Evolutionary conservation across 2,888 invertebrate genomes (phyloP), one percentile per base, ranked within the genome.

Genomic region (Eumerus sabulonum): DNA sequence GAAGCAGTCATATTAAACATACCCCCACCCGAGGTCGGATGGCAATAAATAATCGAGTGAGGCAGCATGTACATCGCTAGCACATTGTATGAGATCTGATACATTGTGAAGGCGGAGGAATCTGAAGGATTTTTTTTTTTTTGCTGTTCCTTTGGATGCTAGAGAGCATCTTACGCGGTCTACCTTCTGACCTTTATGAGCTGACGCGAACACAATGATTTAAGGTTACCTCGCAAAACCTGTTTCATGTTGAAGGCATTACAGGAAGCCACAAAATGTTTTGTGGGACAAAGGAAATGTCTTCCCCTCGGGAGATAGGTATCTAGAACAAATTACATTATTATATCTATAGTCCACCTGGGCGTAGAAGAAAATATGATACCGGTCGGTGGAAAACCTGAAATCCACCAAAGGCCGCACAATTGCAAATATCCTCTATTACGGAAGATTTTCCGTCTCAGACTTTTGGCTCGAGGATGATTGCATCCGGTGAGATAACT

Each of bases 401-500:
- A 47, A 40, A 72, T 47, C 56, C 56, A 63, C 35, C 44, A 50
- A 48, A 50, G 27, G 44, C 27, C 38, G 45, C 38, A 16, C 17
- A 48, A 40, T 50, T 56, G 35, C 51, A 47, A 66, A 59, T 40
- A 66, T 50, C 40, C 57, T 59, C 7, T 27, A 4, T 27, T 48
- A 38, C 45, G 12, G 13, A 42, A 19, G 54, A 17, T 19, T 53
- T 38, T 19, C 45, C 35, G 57, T n/a, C 14, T 19, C 40, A 36
- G 53, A 38, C 48, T 40, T 62, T 67, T 73, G 40, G 60, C 54
- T 60, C 51, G 45, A 51, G 68, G 76, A 82, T 82, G 82, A 82
- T 83, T 82, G 82, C 76, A 82, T 83, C 82, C 82, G 82, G 59
- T 79, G 54, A 64, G 66, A 68, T 71, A 83, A 83, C 83, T 83